Conservation (phyloP, 2,797 vertebrate species). For the Acridotheres tristis region DNA sequence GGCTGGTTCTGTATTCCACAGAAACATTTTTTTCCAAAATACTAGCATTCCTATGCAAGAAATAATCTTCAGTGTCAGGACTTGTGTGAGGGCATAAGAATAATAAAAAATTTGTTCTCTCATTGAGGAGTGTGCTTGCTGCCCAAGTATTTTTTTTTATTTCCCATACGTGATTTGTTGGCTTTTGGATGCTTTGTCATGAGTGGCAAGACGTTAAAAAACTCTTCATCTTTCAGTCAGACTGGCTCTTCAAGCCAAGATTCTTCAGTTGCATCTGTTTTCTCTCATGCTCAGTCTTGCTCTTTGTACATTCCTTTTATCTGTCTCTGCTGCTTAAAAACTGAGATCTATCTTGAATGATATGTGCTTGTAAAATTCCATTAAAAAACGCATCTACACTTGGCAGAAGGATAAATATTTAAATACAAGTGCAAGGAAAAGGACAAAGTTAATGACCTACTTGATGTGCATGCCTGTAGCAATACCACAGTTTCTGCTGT, state of each 20-base stretch:
- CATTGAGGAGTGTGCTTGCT: neutral
- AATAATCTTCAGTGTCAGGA: neutral
- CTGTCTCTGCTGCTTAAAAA: conserved; percentile 80
- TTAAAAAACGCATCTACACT: neutral
- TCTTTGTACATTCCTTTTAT: conserved; percentile 64
- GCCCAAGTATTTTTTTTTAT: neutral
- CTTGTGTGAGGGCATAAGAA: conserved; percentile 27
- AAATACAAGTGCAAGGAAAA: neutral
- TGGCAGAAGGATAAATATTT: conserved; percentile 26
- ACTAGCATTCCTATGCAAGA: neutral
- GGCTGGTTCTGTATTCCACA: neutral
- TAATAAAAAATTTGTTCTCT: neutral
- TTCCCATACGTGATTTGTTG: neutral
- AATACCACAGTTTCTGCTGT: neutral
- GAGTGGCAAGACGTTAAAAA: conserved; percentile 35
- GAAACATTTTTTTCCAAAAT: neutral
- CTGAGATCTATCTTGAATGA: conserved; percentile 63
- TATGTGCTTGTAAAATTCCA: neutral
- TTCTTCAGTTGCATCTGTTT: conserved; percentile 80
- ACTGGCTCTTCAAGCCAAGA: conserved; percentile 54
- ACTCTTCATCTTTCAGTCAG: neutral
- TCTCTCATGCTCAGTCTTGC: conserved; percentile 78
- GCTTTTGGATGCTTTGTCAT: neutral
- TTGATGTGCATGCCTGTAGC: neutral
- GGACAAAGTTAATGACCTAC: neutral